A percentile compares a stretch with the other conserved stretches of the same genome.
phyloP scores from a whole-genome alignment of 1,140 invertebrate species.

The Lanistes nyassanus region DNA sequence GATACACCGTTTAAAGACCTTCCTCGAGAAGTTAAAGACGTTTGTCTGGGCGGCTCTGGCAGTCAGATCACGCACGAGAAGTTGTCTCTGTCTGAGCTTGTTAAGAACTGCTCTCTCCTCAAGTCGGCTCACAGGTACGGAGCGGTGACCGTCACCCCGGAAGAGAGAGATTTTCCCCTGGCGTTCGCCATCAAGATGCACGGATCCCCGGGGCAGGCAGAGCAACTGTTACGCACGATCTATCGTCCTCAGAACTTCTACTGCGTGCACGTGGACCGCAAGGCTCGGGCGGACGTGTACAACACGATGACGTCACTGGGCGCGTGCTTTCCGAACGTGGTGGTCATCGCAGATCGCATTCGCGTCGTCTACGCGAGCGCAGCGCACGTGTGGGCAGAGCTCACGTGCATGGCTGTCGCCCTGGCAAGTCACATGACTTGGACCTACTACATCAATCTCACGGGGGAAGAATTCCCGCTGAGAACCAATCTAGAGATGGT shows the following conservation, averaged over 20 bases:
- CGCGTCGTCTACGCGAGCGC: conserved; percentile 41
- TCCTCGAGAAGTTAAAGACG: no score
- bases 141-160: conserved; percentile 23
- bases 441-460: conserved; percentile 61
- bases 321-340: conserved; percentile 53
- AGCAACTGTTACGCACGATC: conserved; percentile 58
- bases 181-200: conserved; percentile 57
- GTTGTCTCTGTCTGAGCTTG: conserved; percentile 29
- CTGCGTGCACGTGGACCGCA: conserved; percentile 63
- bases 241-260: conserved; percentile 65
- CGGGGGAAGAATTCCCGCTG: conserved; percentile 59
- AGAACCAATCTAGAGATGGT: conserved; percentile 58
- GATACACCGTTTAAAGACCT: no score
- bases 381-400: conserved; percentile 38
- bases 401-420: conserved; percentile 36
- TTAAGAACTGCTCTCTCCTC: conserved; percentile 37
- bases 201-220: conserved; percentile 46
- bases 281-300: conserved; percentile 32
- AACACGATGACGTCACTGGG: conserved; percentile 42
- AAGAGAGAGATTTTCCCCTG: conserved; percentile 52
- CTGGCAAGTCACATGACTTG: conserved; percentile 35
- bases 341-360: conserved; percentile 34
- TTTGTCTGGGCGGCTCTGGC: no score
- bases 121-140: conserved; percentile 34
- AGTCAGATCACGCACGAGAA: not conserved